These are phyloP conservation scores for Calameuta pallipes DNA, from an alignment of 2,888 invertebrate genomes.

Conservation along the genomic window DNA sequence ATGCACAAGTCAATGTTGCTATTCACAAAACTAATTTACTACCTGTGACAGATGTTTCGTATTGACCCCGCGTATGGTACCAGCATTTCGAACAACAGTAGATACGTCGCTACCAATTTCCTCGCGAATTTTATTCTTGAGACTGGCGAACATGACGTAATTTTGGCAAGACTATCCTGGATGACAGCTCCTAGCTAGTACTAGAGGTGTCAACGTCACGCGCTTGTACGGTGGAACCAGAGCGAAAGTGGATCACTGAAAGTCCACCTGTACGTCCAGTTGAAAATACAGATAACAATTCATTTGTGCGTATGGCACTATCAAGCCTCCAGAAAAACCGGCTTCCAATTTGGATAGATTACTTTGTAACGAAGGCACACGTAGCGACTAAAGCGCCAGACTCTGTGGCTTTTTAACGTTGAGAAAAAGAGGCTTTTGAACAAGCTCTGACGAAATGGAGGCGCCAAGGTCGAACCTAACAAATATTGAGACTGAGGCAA, in stretches of 20 bases:
- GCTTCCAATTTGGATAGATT: background rate
- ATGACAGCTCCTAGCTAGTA: background rate
- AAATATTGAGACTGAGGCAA: background rate
- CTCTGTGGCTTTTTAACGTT: background rate
- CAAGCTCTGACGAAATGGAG: background rate
- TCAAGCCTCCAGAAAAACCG: background rate
- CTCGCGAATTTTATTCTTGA: constrained; percentile 90
- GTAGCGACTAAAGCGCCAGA: background rate
- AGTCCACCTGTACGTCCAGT: background rate
- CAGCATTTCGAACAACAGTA: constrained; percentile 61
- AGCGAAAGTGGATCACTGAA: background rate
- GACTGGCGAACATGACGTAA: constrained; percentile 80
- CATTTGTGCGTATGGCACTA: background rate
- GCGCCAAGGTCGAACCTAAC: background rate
- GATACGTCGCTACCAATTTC: constrained; percentile 87
- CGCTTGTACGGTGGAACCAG: background rate
- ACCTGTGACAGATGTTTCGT: constrained; percentile 61
- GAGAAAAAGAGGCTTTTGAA: background rate
- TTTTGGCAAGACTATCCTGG: background rate
- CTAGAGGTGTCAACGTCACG: constrained; percentile 34
- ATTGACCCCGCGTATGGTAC: constrained; percentile 55
- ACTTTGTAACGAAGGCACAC: background rate
- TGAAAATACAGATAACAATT: background rate
- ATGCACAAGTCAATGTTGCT: constrained; percentile 58
- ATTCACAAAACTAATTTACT: constrained; percentile 61